Evolutionary conservation across 1,140 invertebrate genomes (phyloP), one percentile per base, ranked within the genome.

Genomic region (Phenacoccus solenopsis): DNA sequence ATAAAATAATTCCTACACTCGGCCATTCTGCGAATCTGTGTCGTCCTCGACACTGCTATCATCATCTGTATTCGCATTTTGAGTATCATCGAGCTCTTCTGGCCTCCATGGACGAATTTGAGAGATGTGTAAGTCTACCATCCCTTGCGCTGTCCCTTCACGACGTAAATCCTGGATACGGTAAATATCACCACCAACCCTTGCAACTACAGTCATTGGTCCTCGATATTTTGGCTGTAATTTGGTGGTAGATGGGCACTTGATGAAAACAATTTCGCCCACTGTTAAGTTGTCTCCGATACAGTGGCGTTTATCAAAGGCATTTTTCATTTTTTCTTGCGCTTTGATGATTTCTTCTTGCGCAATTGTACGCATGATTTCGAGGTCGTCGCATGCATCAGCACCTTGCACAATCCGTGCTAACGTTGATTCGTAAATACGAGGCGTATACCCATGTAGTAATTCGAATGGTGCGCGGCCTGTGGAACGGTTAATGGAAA

Each of bases 391-490:
- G 16, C 13, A 24, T 25, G 20, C 2, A 20, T 25, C 9, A 22
- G 22, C 12, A n/a, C n/a, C n/a, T n/a, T n/a, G n/a, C n/a, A n/a
- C n/a, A n/a, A n/a, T n/a, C 16, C 24, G 20, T n/a, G 3, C 0
- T 9, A 20, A n/a, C 22, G 35, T 16, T 22, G 49, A 27, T 7
- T 67, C 70, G 1, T 24, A 24, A 1, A 67, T 13, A 9, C 20
- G 30, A n/a, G 70, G 56, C 3, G n/a, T 13, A 57, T 70, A 68
- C 20, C 70, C 70, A 35, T 28, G 64, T 22, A 70, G 21, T 1
- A 57, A 22, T 16, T 70, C 5, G 28, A 68, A 70, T 3, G 70
- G 28, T n/a, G 70, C 28, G 1, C 67, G 16, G 0, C 64, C 27
- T 13, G 67, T 57, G 0, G 70, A 67, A 4, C 35, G 32, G 16